These are phyloP conservation scores for Laticauda laticaudata DNA, from an alignment of 2,113 vertebrate genomes.

Conservation along the genomic window DNA sequence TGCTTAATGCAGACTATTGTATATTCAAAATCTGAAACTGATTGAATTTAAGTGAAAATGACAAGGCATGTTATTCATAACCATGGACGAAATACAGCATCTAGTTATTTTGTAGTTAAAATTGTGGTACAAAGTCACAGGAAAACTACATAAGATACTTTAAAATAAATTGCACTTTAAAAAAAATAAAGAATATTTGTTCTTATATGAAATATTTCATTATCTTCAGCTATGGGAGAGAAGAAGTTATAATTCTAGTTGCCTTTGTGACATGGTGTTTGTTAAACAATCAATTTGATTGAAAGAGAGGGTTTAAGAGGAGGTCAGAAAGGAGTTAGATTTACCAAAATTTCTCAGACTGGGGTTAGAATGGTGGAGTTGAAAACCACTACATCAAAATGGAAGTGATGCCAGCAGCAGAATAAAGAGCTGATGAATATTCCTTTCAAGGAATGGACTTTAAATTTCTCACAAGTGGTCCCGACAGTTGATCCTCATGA, in stretches of 20 bases:
- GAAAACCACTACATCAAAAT: not conserved
- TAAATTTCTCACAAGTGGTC: not conserved
- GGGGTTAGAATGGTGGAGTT: not conserved
- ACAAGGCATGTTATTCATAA: not conserved
- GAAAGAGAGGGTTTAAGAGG: not conserved
- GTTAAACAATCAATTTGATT: not conserved
- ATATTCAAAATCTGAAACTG: not conserved
- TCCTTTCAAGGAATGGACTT: not conserved
- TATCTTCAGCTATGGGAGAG: not conserved
- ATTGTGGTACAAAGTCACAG: not conserved
- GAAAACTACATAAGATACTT: not conserved
- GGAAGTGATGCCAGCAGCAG: not conserved
- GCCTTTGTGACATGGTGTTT: not conserved
- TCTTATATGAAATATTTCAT: not conserved
- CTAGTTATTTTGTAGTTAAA: not conserved
- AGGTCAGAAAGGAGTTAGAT: not conserved
- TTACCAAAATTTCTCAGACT: not conserved
- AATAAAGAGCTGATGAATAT: not conserved
- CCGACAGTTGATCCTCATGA: not conserved
- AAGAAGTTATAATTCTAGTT: not conserved
- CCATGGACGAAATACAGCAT: fast-evolving
- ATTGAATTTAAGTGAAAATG: not conserved
- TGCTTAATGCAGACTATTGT: not conserved
- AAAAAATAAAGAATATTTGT: fast-evolving
- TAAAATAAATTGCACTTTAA: not conserved